A percentile compares a stretch with the other conserved stretches of the same genome.
Evolutionary conservation across 2,888 invertebrate genomes (phyloP).

Genomic region (Panopea generosa): DNA sequence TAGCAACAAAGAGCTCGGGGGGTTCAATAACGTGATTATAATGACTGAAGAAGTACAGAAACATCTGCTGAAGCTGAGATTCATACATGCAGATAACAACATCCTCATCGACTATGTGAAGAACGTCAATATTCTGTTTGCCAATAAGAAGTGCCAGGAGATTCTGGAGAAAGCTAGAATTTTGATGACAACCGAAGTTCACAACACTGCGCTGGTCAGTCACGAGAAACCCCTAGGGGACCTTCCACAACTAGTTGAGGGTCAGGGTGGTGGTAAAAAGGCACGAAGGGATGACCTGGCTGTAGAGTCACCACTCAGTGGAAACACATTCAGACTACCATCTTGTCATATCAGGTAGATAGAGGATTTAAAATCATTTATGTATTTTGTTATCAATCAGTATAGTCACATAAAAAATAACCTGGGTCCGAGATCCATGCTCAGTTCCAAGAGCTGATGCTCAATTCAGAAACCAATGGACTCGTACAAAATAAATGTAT

Average conservation of each 20-base stretch:
- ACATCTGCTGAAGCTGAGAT: slow-evolving; percentile 87
- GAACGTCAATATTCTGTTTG: slow-evolving; percentile 91
- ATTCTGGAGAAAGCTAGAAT: slow-evolving; percentile 89
- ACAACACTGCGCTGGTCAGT: slow-evolving; percentile 87
- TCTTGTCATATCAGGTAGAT: slow-evolving; percentile 87
- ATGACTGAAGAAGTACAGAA: slow-evolving; percentile 90
- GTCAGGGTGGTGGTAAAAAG: slow-evolving; percentile 65
- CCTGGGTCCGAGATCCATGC: too few relatives aligned
- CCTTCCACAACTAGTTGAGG: slow-evolving; percentile 75
- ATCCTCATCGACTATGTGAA: slow-evolving; percentile 90
- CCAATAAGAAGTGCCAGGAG: slow-evolving; percentile 91
- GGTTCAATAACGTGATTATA: slow-evolving; percentile 88
- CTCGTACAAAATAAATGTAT: too few relatives aligned
- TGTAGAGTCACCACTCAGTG: slow-evolving; percentile 72
- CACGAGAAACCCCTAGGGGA: slow-evolving; percentile 72
- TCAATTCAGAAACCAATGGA: too few relatives aligned
- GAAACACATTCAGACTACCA: slow-evolving; percentile 86
- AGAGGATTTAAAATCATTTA: neutral
- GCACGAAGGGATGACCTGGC: slow-evolving; percentile 68
- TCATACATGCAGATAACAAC: slow-evolving; percentile 70
- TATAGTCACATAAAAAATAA: too few relatives aligned
- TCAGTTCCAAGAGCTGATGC: too few relatives aligned
- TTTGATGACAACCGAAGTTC: slow-evolving; percentile 93
- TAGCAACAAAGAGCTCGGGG: slow-evolving; percentile 90
- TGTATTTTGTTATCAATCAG: too few relatives aligned